Evolutionary conservation across 37 sponge, comb jelly and placozoan genomes (phyloP).

Genomic region (Cliona cf. orientalis): DNA sequence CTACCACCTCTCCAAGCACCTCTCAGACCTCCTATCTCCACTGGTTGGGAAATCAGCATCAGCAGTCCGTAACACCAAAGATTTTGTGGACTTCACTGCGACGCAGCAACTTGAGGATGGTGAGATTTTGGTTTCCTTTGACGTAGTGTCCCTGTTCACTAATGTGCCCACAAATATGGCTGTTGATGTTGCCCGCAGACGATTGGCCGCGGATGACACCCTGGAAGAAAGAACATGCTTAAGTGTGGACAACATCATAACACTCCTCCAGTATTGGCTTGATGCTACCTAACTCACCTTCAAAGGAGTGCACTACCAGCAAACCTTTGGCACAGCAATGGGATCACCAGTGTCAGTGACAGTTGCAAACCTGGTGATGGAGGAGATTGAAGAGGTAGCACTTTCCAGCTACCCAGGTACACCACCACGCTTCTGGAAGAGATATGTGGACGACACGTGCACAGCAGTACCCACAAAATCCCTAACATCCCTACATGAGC

Average conservation of each 20-base stretch:
- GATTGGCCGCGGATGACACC: too few species aligned
- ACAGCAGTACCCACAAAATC: constrained; percentile 12
- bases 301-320: not conserved
- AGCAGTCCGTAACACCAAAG: constrained; percentile 1
- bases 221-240: too few species aligned
- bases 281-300: too few species aligned
- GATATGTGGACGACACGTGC: constrained; percentile 38
- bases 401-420: not conserved
- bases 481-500: constrained; percentile 10
- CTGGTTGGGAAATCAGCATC: constrained; percentile 21
- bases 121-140: constrained; percentile 20
- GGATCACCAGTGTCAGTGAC: constrained; percentile 34
- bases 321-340: too few species aligned
- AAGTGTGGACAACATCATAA: too few species aligned
- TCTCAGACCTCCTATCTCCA: constrained; percentile 13
- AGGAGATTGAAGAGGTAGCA: constrained; percentile 8
- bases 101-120: not conserved
- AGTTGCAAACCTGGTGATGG: constrained; percentile 47
- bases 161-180: constrained; percentile 16
- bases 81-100: constrained; percentile 9
- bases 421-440: constrained; percentile 41
- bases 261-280: too few species aligned
- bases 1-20: constrained; percentile 21
- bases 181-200: constrained; percentile 6
- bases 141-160: constrained; percentile 39